Evolutionary conservation across 2,888 invertebrate species (phyloP), one percentile per base, ranked within the genome.

Genomic region (Blastobasis lacticolella): DNA sequence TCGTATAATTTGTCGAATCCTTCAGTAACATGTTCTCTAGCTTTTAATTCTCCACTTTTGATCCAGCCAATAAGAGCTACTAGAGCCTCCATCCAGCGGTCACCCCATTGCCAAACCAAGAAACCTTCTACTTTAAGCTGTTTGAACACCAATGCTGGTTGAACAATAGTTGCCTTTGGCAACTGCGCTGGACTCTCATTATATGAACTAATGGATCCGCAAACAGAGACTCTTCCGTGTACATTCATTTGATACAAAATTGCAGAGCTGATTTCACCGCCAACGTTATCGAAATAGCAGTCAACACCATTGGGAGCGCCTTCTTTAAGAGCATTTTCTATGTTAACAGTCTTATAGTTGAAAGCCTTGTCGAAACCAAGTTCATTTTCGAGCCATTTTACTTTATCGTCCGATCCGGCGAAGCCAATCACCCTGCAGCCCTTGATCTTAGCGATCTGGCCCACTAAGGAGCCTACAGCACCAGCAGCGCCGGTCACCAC

Each of bases 271-370:
- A 92, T 83, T 54, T 91, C 90, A 4, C 93, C 93, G n/a, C 93
- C 93, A 6, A 93, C 94, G 71, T 94, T 94, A 68, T 94, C 94
- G 67, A 94, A 94, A 67, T 92, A 94, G 65, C 93, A 92, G 66
- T 94, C 94, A 0, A 94, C 81, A 5, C 93, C 94, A 10, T 92
- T 78, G 0, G 94, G 93, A 1, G 93, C 93, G 45, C 86, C 88
- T 73, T 91, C 82, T 53, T 89, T 89, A 10, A 95, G 73, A n/a
- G 88, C 90, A 45, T 81, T 67, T 0, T 71, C 65, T n/a, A 91
- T 61, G 62, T 92, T 74, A 3, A 75, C 88, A 4, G 88, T 91
- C 72, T 94, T 94, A 73, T 94, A 95, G 79, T 95, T 94, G 59
- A 92, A 90, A 3, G 90, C 93, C 59, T 89, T 80, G 69, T 95